These are phyloP conservation scores for Stylophora pistillata DNA, from an alignment of 64 coral and sea anemone species.

Conservation along the genomic window DNA sequence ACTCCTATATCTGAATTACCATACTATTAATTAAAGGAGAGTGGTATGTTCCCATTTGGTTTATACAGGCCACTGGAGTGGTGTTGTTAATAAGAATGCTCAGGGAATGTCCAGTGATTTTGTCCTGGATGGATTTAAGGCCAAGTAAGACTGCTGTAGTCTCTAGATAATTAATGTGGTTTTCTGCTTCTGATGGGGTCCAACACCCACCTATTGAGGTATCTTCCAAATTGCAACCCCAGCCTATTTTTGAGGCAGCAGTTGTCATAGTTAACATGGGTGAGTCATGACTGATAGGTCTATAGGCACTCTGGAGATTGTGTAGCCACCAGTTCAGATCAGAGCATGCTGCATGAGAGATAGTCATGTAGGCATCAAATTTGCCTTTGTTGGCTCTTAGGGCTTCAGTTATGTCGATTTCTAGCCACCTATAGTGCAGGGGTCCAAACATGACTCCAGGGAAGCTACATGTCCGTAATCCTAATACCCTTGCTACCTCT, in stretches of 20 bases:
- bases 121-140: not conserved
- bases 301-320: too few relatives aligned
- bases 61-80: conserved; percentile 10
- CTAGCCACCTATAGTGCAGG: too few relatives aligned
- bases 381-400: too few relatives aligned
- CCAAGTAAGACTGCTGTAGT: not conserved
- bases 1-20: too few relatives aligned
- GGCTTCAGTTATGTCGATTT: too few relatives aligned
- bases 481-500: conserved; percentile 26
- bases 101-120: conserved; percentile 1
- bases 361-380: too few relatives aligned
- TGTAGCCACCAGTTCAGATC: too few relatives aligned
- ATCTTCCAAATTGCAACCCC: not conserved
- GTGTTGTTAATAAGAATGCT: not conserved
- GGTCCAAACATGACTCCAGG: too few relatives aligned
- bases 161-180: too few relatives aligned
- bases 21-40: too few relatives aligned
- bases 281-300: too few relatives aligned
- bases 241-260: conserved; percentile 36
- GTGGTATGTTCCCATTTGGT: conserved; percentile 19
- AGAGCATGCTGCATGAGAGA: too few relatives aligned
- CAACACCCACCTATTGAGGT: conserved; percentile 1
- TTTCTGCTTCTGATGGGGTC: not conserved
- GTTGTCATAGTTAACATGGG: conserved; percentile 50
- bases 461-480: not conserved